These are phyloP conservation scores for Nematopogon swammerdamellus DNA, from an alignment of 2,888 invertebrate species.

Conservation along the genomic window DNA sequence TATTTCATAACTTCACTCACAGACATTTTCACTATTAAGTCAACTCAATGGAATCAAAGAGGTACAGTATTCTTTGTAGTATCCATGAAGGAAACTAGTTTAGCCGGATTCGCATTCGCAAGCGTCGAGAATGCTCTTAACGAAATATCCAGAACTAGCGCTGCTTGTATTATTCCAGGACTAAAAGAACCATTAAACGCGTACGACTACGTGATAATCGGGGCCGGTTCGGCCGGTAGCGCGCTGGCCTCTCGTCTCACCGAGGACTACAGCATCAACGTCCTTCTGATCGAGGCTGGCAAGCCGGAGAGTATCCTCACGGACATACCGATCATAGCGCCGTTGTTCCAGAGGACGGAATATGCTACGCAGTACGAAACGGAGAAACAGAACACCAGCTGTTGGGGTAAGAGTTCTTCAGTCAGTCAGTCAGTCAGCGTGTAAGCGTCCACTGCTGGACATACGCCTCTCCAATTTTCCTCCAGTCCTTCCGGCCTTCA, in stretches of 20 bases:
- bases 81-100: too few species aligned
- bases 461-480: too few species aligned
- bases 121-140: too few species aligned
- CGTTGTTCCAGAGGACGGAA: constrained; percentile 45
- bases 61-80: too few species aligned
- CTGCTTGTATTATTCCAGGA: constrained; percentile 3
- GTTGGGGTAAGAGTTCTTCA: too few species aligned
- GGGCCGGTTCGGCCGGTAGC: constrained; percentile 12
- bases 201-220: constrained; percentile 12
- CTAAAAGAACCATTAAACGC: constrained; percentile 7
- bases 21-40: too few species aligned
- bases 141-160: background rate
- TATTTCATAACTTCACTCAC: too few species aligned
- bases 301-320: constrained; percentile 28
- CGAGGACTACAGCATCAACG: constrained; percentile 35
- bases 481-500: too few species aligned
- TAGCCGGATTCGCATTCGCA: too few species aligned
- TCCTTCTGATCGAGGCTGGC: constrained; percentile 51
- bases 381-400: constrained; percentile 52
- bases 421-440: too few species aligned
- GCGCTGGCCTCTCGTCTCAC: constrained; percentile 34
- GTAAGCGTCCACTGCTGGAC: too few species aligned
- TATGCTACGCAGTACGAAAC: constrained; percentile 65
- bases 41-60: too few species aligned
- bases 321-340: constrained; percentile 43